Evolutionary conservation across 1,140 invertebrate genomes (phyloP).

Genomic region (Chrysoperla carnea): DNA sequence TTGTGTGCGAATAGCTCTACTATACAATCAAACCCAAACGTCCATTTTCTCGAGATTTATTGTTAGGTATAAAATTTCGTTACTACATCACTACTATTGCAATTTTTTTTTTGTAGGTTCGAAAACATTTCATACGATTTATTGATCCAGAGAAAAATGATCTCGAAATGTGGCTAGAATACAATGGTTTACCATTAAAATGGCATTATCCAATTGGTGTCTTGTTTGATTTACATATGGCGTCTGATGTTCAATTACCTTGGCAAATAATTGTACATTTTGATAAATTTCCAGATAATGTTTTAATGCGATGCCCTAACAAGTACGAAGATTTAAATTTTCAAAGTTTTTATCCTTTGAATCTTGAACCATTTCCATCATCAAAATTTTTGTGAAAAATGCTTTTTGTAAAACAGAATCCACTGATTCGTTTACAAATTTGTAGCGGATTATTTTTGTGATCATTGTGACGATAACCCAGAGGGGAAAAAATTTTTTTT

Average conservation of each 20-base stretch:
- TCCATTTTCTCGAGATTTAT: neutral
- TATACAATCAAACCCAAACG: neutral
- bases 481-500: too few relatives aligned
- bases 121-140: slow-evolving; percentile 75
- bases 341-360: slow-evolving; percentile 2
- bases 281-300: slow-evolving; percentile 70
- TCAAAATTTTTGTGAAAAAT: too few relatives aligned
- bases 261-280: slow-evolving; percentile 95
- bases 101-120: slow-evolving; percentile 39
- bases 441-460: too few relatives aligned
- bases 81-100: neutral
- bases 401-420: too few relatives aligned
- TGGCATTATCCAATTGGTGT: slow-evolving; percentile 96
- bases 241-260: slow-evolving; percentile 57
- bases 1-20: too few relatives aligned
- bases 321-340: slow-evolving; percentile 34
- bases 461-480: too few relatives aligned
- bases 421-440: too few relatives aligned
- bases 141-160: slow-evolving; percentile 66
- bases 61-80: slow-evolving; percentile 1
- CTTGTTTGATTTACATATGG: slow-evolving; percentile 63
- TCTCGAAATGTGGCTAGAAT: slow-evolving; percentile 91
- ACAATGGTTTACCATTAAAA: slow-evolving; percentile 79
- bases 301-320: slow-evolving; percentile 56
- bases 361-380: too few relatives aligned